Evolutionary conservation across 2,113 vertebrate species (phyloP).

Genomic region (Sylvietta virens): DNA sequence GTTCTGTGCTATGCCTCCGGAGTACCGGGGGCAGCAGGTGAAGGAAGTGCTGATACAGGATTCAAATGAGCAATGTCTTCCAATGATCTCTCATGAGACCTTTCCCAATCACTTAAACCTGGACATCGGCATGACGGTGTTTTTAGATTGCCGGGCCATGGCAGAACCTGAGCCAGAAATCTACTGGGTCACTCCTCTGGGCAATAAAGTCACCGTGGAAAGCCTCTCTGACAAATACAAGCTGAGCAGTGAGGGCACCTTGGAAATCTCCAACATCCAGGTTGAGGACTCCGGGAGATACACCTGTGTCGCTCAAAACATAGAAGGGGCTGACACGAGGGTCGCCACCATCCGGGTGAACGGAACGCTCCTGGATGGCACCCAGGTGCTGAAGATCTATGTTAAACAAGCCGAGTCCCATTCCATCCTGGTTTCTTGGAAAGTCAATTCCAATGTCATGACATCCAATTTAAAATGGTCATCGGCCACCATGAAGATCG

Average conservation of each 20-base stretch:
- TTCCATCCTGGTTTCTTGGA: slow-evolving; percentile 95
- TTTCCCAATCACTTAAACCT: slow-evolving; percentile 88
- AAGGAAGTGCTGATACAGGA: slow-evolving; percentile 85
- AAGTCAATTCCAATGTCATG: slow-evolving; percentile 91
- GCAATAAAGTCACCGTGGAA: slow-evolving; percentile 87
- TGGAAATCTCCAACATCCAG: slow-evolving; percentile 86
- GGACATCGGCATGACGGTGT: slow-evolving; percentile 82
- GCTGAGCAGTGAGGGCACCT: slow-evolving; percentile 86
- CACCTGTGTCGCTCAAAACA: slow-evolving; percentile 93
- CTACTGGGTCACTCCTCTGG: slow-evolving; percentile 96
- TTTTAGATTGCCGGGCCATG: slow-evolving; percentile 92
- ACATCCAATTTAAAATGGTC: slow-evolving; percentile 96
- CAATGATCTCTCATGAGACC: slow-evolving; percentile 90
- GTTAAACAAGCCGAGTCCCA: slow-evolving; percentile 91
- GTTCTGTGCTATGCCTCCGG: slow-evolving; percentile 90
- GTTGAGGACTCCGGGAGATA: slow-evolving; percentile 92
- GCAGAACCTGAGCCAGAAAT: slow-evolving; percentile 95
- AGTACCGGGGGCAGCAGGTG: slow-evolving; percentile 85
- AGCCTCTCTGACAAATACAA: slow-evolving; percentile 87
- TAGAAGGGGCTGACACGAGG: slow-evolving; percentile 90
- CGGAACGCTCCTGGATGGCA: slow-evolving; percentile 87
- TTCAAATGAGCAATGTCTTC: slow-evolving; percentile 86
- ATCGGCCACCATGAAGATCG: slow-evolving; percentile 95
- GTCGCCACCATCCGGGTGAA: slow-evolving; percentile 89
- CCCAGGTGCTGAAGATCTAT: slow-evolving; percentile 91